These are phyloP conservation scores for Thyatira batis DNA, from an alignment of 2,888 invertebrate genomes.

Conservation along the genomic window DNA sequence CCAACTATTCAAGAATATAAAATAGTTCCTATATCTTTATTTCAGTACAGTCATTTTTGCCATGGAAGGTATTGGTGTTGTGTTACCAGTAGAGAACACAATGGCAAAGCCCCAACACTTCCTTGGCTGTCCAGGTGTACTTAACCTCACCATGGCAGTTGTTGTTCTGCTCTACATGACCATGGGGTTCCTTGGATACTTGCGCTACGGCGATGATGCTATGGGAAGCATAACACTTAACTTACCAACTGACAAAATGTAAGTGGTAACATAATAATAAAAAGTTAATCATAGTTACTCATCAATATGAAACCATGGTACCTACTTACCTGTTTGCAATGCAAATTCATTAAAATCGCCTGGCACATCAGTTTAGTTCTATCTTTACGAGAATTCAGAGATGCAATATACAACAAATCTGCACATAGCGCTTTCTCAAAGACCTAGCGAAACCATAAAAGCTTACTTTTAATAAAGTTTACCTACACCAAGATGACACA, in stretches of 20 bases:
- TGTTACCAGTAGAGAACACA: constrained; percentile 95
- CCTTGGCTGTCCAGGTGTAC: constrained; percentile 90
- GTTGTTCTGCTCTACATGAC: constrained; percentile 90
- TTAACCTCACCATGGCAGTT: constrained; percentile 93
- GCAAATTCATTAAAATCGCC: too few species aligned
- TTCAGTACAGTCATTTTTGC: constrained; percentile 96
- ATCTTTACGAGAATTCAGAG: too few species aligned
- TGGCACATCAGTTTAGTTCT: too few species aligned
- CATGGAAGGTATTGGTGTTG: constrained; percentile 97
- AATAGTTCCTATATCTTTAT: too few species aligned
- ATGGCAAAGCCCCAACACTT: constrained; percentile 93
- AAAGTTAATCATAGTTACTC: too few species aligned
- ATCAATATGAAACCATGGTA: too few species aligned
- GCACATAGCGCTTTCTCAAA: not conserved
- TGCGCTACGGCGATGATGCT: constrained; percentile 88
- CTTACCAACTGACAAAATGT: constrained; percentile 85
- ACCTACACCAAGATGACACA: too few species aligned
- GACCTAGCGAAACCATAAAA: not conserved
- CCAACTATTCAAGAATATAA: too few species aligned
- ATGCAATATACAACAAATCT: too few species aligned
- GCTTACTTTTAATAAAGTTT: too few species aligned
- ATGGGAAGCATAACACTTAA: constrained; percentile 92
- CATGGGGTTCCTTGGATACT: constrained; percentile 95
- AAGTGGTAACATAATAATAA: constrained; percentile 75
- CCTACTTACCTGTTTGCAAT: too few species aligned